phyloP scores from a whole-genome alignment of 2,113 vertebrate species.

The Calidris pugnax region DNA sequence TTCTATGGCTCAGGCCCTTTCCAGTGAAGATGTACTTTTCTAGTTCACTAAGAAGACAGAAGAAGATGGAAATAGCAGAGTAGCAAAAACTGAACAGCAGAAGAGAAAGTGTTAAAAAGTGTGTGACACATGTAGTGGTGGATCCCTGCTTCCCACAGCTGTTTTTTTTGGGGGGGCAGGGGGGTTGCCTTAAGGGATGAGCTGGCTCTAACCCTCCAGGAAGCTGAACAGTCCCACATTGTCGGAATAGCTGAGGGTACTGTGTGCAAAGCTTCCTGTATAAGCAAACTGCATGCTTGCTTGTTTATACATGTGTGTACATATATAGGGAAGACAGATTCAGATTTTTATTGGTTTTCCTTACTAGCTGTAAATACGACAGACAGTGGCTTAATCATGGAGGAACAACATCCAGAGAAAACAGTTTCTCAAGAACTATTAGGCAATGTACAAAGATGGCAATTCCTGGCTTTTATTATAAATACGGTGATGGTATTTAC shows the following conservation, averaged over 20 bases:
- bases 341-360: not conserved
- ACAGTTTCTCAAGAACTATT: not conserved
- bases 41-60: not conserved
- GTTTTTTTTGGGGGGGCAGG: not conserved
- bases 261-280: rapidly evolving
- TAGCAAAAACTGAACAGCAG: not conserved
- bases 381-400: too few species aligned
- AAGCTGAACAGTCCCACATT: not conserved
- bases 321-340: not conserved
- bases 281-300: not conserved
- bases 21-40: not conserved
- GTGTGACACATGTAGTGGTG: not conserved
- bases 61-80: not conserved
- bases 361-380: not conserved
- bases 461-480: not conserved
- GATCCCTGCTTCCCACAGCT: not conserved
- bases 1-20: not conserved
- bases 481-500: not conserved
- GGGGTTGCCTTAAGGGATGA: not conserved
- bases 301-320: not conserved
- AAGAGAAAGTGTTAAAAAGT: not conserved
- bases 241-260: not conserved
- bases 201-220: not conserved
- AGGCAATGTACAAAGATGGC: not conserved
- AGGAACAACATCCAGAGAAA: not conserved